Evolutionary conservation across 2,888 invertebrate species (phyloP).

Genomic region (Calameuta idolon): DNA sequence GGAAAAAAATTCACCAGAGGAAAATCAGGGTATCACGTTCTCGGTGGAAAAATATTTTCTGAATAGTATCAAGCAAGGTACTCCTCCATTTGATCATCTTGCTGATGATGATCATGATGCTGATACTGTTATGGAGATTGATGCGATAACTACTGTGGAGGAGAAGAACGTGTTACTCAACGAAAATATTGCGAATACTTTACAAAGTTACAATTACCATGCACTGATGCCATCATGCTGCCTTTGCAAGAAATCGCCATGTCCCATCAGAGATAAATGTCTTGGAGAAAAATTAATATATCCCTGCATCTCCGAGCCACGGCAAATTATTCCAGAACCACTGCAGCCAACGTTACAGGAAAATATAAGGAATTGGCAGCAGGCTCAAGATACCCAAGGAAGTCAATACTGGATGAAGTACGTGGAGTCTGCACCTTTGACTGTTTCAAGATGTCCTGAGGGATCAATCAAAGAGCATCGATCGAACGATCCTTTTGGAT

Average conservation of each 20-base stretch:
- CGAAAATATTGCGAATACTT: neutral
- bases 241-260: neutral
- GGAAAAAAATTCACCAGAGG: neutral
- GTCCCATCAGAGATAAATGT: neutral
- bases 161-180: neutral
- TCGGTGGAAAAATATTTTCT: neutral
- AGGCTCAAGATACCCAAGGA: neutral
- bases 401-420: neutral
- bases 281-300: neutral
- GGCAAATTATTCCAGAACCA: neutral
- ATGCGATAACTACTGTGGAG: neutral
- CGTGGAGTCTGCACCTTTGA: neutral
- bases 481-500: neutral
- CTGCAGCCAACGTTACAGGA: neutral
- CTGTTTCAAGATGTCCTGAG: neutral
- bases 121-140: neutral
- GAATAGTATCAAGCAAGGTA: neutral
- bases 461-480: neutral
- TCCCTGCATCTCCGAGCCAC: neutral
- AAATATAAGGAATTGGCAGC: neutral
- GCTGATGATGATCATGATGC: too few species aligned
- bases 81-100: neutral
- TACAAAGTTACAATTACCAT: neutral
- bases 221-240: neutral
- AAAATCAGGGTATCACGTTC: neutral